Evolutionary conservation across 2,113 vertebrate species (phyloP).

Genomic region (Brachyistius frenatus): DNA sequence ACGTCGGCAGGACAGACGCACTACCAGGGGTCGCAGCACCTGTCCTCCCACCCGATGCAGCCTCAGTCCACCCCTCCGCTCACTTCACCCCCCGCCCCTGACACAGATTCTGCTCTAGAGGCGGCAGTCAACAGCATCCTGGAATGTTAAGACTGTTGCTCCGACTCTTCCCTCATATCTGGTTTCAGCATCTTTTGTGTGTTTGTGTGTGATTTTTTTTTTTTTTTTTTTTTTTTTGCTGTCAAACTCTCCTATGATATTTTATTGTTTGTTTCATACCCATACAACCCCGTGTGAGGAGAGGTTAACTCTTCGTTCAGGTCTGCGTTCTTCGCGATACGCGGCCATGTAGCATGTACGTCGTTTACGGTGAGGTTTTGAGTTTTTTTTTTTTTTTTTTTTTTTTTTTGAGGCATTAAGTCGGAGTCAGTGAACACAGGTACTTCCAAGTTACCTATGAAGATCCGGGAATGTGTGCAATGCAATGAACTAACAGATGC

Average conservation of each 20-base stretch:
- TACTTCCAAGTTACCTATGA: constrained; percentile 59
- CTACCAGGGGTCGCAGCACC: constrained; percentile 54
- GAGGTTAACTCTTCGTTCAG: constrained; percentile 56
- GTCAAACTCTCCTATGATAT: not conserved
- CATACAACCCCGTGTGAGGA: constrained; percentile 52
- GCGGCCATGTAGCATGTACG: constrained; percentile 62
- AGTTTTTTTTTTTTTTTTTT: constrained; percentile 11
- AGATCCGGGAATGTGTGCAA: constrained; percentile 74
- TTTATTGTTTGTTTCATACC: not conserved
- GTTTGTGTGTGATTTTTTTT: not conserved
- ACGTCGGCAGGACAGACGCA: constrained; percentile 59
- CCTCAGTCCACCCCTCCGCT: constrained; percentile 84
- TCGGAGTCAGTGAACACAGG: constrained; percentile 13
- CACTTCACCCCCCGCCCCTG: constrained; percentile 85
- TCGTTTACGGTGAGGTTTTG: constrained; percentile 4
- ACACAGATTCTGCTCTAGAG: constrained; percentile 98
- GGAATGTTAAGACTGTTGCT: constrained; percentile 90
- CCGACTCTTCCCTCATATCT: constrained; percentile 15
- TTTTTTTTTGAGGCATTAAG: constrained; percentile 15
- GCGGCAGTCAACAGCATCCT: constrained; percentile 99
- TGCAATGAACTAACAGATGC: constrained; percentile 47
- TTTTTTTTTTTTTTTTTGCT: constrained; percentile 11
- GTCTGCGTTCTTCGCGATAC: constrained; percentile 29
- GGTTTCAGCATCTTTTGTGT: constrained; percentile 32
- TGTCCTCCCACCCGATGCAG: constrained; percentile 58